Percentiles rank a stretch among this genome's conserved stretches.
phyloP scores from a whole-genome alignment of 2,888 invertebrate genomes.

The Chromoteleia sp. region DNA sequence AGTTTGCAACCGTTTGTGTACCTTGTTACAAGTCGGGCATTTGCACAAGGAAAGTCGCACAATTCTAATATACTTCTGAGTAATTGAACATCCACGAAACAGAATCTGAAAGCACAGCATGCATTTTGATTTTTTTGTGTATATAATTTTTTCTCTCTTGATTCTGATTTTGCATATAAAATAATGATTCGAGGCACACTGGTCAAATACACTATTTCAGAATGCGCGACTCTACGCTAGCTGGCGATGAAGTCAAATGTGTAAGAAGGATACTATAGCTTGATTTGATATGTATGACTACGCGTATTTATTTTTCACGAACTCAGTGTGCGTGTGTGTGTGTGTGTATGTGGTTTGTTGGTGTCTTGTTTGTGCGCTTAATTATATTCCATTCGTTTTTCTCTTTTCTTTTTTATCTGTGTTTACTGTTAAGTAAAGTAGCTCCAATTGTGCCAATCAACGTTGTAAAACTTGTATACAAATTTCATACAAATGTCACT shows the following conservation, averaged over 20 bases:
- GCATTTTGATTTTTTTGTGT: not conserved
- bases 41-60: not conserved
- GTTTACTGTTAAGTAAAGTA: too few species aligned
- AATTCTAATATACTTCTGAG: not conserved
- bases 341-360: not conserved
- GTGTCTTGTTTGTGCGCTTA: not conserved
- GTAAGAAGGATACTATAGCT: constrained; percentile 48
- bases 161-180: not conserved
- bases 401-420: too few species aligned
- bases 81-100: not conserved
- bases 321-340: constrained; percentile 1
- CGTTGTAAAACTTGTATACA: too few species aligned
- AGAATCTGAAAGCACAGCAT: not conserved
- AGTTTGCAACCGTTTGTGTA: too few species aligned
- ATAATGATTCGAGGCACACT: constrained; percentile 36
- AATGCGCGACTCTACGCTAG: constrained; percentile 44
- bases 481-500: too few species aligned
- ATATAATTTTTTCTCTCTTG: not conserved
- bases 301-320: not conserved
- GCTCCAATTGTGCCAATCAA: too few species aligned
- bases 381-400: not conserved
- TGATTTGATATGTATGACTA: constrained; percentile 21
- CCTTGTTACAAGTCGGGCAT: too few species aligned
- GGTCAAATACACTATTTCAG: constrained; percentile 55
- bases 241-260: constrained; percentile 54